These are phyloP conservation scores for Cyclargus thomasi DNA, from an alignment of 1,140 invertebrate genomes.

Conservation along the genomic window DNA sequence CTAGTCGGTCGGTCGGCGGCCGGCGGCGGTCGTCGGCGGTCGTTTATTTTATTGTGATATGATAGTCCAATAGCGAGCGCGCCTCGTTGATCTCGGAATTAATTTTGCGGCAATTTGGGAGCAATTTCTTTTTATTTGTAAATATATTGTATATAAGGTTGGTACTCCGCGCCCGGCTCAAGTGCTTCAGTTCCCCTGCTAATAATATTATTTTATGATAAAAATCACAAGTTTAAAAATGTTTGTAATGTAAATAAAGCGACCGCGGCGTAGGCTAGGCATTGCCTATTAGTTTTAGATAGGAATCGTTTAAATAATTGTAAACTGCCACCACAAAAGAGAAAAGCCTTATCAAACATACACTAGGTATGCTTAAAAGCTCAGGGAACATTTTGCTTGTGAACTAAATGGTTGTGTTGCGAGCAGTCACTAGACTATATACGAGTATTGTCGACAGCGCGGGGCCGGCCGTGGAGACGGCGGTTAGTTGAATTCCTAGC, in stretches of 20 bases:
- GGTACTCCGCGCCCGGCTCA: background rate
- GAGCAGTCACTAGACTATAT: no score
- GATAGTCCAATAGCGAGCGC: constrained; percentile 22
- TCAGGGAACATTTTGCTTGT: no score
- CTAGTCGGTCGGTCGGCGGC: constrained; percentile 15
- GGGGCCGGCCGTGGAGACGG: background rate
- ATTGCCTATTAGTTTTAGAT: no score
- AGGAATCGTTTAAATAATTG: no score
- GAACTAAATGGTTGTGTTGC: no score
- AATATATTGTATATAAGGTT: constrained; percentile 19
- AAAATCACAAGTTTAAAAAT: no score
- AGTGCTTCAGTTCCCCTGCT: background rate
- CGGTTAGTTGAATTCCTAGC: constrained; percentile 13
- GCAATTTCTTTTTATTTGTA: constrained; percentile 23
- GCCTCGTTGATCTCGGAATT: constrained; percentile 21
- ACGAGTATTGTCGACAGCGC: no score
- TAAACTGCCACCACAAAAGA: no score
- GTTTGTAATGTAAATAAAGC: no score
- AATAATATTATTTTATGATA: background rate
- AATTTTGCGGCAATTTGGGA: constrained; percentile 22
- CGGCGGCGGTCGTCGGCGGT: background rate
- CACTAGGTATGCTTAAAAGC: no score
- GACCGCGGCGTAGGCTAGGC: no score
- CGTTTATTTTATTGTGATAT: constrained; percentile 22
- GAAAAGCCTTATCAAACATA: no score